Evolutionary conservation across 2,113 vertebrate species (phyloP).

Genomic region (Channa argus): DNA sequence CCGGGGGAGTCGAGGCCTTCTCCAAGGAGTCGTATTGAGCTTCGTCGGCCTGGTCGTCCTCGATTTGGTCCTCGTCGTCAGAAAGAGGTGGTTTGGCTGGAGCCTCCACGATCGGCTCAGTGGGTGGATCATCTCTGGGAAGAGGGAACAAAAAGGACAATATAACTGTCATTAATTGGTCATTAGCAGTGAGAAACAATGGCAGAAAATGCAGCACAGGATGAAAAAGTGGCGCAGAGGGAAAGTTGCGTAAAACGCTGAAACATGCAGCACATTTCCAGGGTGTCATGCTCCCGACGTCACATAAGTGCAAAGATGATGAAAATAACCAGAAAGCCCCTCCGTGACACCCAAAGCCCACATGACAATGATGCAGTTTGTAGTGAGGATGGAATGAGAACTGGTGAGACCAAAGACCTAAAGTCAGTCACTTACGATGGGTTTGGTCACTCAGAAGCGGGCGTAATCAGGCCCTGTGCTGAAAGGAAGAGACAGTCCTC

Average conservation of each 20-base stretch:
- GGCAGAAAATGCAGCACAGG: not conserved
- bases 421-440: constrained; percentile 84
- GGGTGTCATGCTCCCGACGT: not conserved
- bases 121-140: constrained; percentile 20
- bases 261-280: constrained; percentile 16
- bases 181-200: no score
- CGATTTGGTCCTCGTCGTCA: constrained; percentile 36
- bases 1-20: constrained; percentile 1
- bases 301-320: not conserved
- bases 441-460: constrained; percentile 88
- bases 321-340: constrained; percentile 8
- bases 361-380: not conserved
- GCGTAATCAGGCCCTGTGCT: constrained; percentile 90
- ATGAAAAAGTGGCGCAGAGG: not conserved
- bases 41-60: constrained; percentile 35
- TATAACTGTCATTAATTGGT: no score
- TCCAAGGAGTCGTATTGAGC: constrained; percentile 60
- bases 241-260: constrained; percentile 7
- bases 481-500: constrained; percentile 84
- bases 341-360: not conserved
- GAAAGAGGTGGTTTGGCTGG: constrained; percentile 42
- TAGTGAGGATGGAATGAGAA: not conserved
- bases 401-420: not conserved
- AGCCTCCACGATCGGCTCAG: constrained; percentile 50
- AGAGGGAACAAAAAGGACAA: not conserved